These are phyloP conservation scores for Electrophaes corylata DNA, from an alignment of 2,888 invertebrate species.

Conservation along the genomic window DNA sequence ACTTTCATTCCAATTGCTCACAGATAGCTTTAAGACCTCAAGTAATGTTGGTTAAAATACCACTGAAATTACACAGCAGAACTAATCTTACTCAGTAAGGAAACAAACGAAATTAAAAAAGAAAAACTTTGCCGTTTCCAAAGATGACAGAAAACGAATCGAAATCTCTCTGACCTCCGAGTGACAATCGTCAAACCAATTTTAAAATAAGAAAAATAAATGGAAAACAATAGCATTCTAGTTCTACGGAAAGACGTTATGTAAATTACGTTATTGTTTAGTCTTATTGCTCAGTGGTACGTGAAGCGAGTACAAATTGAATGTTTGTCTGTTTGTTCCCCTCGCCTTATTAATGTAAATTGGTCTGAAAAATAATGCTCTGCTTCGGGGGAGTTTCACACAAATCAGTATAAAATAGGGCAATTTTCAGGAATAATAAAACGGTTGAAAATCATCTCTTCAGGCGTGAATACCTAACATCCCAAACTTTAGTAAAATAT, in stretches of 20 bases:
- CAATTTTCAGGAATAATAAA: not conserved
- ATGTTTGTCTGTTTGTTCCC: conserved; percentile 37
- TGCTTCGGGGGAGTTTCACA: conserved; percentile 21
- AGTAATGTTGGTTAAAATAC: no score
- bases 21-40: no score
- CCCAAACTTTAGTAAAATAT: conserved; percentile 8
- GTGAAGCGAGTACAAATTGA: conserved; percentile 42
- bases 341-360: conserved; percentile 38
- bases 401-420: not conserved
- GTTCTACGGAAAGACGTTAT: conserved; percentile 57
- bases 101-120: no score
- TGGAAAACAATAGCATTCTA: conserved; percentile 51
- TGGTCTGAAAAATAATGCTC: conserved; percentile 29
- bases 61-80: no score
- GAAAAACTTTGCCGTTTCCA: no score
- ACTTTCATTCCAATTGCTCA: no score
- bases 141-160: no score
- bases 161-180: conserved; percentile 5
- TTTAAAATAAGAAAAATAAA: conserved; percentile 57
- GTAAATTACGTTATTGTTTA: conserved; percentile 57
- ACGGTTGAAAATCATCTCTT: not conserved
- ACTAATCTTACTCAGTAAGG: no score
- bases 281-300: conserved; percentile 44
- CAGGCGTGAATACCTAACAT: not conserved
- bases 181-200: conserved; percentile 55